Evolutionary conservation across 2,113 vertebrate genomes (phyloP), one percentile per base, ranked within the genome.

Genomic region (Carollia perspicillata): DNA sequence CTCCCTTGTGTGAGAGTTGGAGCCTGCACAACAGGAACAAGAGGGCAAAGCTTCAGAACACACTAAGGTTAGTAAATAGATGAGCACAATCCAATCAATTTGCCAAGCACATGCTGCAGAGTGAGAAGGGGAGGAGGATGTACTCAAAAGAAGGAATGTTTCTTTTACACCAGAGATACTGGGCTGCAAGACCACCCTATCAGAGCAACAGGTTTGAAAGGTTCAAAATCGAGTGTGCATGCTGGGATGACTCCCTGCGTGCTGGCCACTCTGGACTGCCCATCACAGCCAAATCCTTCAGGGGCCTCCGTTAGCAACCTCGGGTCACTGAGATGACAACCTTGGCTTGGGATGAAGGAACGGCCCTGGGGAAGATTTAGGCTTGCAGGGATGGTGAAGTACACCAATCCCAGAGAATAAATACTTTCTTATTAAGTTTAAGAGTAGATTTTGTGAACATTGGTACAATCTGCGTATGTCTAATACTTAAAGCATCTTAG

Each of bases 361-460:
- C 20, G 49, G 18, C 22, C 44, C 10, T 51, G 53, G 23, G 75
- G 18, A 71, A 30, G 30, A 33, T 35, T n/a, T 78, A 55, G 33
- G 23, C 14, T 55, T 23, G 35, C 60, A 26, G 9, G 79, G 40
- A 65, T 6, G 13, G 37, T 30, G 33, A 80, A n/a, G 13, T 40
- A 2, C 3, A 40, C 23, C 28, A 23, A 33, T 49, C 74, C n/a
- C 23, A 28, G 55, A 13, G 37, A 71, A 49, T 12, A 35, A 58
- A 20, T 37, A 13, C 4, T 75, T 60, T 72, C 35, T 20, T 83
- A 20, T 47, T 60, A 65, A 35, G 10, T 30, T 85, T 51, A 84
- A 81, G 58, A 88, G 79, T 11, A 93, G 42, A 89, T 22, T 93
- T 75, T 47, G 4, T 18, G 30, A 69, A 58, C 40, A 40, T 33